A percentile compares a stretch with the other conserved stretches of the same genome.
Evolutionary conservation across 2,797 vertebrate species (phyloP).

Genomic region (Alcedo atthis): DNA sequence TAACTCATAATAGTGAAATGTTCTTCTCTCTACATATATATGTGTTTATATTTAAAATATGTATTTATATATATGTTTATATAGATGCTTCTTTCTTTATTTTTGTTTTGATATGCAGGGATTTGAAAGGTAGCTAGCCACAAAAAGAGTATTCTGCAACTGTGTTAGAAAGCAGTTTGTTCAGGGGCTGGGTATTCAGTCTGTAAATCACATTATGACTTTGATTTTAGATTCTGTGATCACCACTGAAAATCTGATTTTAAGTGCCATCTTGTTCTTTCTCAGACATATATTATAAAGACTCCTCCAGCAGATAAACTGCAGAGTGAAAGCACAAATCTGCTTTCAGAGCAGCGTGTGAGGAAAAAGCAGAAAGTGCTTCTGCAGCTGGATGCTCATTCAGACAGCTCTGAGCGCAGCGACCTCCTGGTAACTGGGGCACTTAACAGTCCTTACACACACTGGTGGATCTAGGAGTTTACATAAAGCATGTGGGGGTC

Average conservation of each 20-base stretch:
- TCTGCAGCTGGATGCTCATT: constrained; percentile 85
- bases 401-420: constrained; percentile 89
- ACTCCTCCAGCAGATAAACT: constrained; percentile 83
- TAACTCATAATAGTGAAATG: constrained; percentile 60
- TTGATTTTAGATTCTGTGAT: not conserved
- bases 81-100: not conserved
- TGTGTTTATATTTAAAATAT: no score
- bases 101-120: not conserved
- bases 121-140: not conserved
- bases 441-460: not conserved
- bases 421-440: constrained; percentile 85
- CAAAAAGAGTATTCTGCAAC: not conserved
- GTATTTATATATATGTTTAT: no score
- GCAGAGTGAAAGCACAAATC: constrained; percentile 57
- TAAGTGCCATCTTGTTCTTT: constrained; percentile 5
- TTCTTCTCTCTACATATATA: not conserved
- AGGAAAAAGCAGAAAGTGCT: constrained; percentile 80
- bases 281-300: constrained; percentile 87
- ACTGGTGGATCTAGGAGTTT: not conserved
- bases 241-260: not conserved
- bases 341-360: constrained; percentile 29
- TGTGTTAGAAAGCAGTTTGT: not conserved
- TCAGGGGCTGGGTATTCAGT: not conserved
- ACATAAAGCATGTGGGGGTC: not conserved
- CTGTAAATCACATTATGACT: not conserved